phyloP scores from a whole-genome alignment of 64 coral and sea anemone genomes.

The Astreopora myriophthalma region DNA sequence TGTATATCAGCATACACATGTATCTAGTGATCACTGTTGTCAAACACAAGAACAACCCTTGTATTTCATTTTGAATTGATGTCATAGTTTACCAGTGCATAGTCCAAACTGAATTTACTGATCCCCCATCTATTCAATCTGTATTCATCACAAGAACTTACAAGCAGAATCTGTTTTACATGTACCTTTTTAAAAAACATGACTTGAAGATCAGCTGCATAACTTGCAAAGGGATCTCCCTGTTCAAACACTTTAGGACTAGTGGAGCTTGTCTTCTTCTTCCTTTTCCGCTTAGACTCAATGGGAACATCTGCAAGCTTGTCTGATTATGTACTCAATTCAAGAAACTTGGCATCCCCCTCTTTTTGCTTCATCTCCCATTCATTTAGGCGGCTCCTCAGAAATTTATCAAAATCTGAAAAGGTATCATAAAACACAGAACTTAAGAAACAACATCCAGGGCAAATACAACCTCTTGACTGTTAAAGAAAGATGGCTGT shows the following conservation, averaged over 20 bases:
- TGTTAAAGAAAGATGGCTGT: not conserved
- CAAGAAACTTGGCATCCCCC: conserved; percentile 42
- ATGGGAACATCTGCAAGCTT: conserved; percentile 4
- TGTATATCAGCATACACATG: too few species aligned
- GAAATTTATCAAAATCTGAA: conserved; percentile 56
- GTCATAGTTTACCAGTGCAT: not conserved
- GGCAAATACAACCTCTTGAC: not conserved
- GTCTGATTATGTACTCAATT: conserved; percentile 12
- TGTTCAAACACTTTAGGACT: conserved; percentile 5
- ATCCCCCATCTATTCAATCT: not conserved
- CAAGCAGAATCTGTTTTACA: not conserved
- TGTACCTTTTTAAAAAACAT: conserved; percentile 36
- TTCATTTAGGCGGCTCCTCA: not conserved
- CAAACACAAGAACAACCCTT: too few species aligned
- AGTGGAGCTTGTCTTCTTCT: not conserved
- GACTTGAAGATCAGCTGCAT: conserved; percentile 60
- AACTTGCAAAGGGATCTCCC: conserved; percentile 38
- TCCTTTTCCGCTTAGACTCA: conserved; percentile 38
- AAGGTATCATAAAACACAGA: not conserved
- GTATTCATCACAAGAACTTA: not conserved
- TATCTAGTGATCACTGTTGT: too few species aligned
- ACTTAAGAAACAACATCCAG: not conserved
- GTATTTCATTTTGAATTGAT: too few species aligned
- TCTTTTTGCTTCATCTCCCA: conserved; percentile 58
- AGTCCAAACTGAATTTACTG: not conserved